These are phyloP conservation scores for Oscheius onirici DNA, from an alignment of 2,888 invertebrate species.

Conservation along the genomic window DNA sequence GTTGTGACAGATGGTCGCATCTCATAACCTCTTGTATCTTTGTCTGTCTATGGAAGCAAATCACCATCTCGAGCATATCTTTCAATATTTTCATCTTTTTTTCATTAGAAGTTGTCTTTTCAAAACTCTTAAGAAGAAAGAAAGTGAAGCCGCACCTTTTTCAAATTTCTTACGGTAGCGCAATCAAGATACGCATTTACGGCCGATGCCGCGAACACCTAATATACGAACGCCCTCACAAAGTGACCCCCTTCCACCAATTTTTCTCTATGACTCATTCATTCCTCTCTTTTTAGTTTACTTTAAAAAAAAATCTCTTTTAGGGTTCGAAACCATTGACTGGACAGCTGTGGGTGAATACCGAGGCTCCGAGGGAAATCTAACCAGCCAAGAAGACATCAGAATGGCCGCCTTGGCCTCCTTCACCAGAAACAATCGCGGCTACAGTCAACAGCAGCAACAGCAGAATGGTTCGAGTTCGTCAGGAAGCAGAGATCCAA, in stretches of 20 bases:
- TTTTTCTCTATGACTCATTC: not conserved
- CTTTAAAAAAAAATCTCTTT: not conserved
- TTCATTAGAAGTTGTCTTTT: too few relatives aligned
- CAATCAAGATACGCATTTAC: constrained; percentile 7
- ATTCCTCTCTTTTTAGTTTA: not conserved
- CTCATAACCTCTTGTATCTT: too few relatives aligned
- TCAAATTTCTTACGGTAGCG: too few relatives aligned
- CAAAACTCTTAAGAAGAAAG: too few relatives aligned
- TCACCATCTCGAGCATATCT: too few relatives aligned
- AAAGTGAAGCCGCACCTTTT: too few relatives aligned
- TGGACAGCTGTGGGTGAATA: not conserved
- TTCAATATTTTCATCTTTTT: too few relatives aligned
- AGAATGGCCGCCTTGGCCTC: constrained; percentile 54
- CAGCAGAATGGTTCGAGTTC: constrained; percentile 9
- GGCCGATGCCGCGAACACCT: constrained; percentile 6
- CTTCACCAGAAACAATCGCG: constrained; percentile 50
- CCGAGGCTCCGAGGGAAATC: not conserved
- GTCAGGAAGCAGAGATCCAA: not conserved
- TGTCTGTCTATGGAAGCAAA: too few relatives aligned
- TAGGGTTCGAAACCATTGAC: not conserved
- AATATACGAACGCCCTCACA: constrained; percentile 12
- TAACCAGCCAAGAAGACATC: not conserved
- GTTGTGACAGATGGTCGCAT: too few relatives aligned
- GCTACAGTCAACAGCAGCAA: constrained; percentile 50
- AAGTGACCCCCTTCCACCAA: not conserved